Evolutionary conservation across 2,888 invertebrate genomes (phyloP).

Genomic region (Amiota minor): DNA sequence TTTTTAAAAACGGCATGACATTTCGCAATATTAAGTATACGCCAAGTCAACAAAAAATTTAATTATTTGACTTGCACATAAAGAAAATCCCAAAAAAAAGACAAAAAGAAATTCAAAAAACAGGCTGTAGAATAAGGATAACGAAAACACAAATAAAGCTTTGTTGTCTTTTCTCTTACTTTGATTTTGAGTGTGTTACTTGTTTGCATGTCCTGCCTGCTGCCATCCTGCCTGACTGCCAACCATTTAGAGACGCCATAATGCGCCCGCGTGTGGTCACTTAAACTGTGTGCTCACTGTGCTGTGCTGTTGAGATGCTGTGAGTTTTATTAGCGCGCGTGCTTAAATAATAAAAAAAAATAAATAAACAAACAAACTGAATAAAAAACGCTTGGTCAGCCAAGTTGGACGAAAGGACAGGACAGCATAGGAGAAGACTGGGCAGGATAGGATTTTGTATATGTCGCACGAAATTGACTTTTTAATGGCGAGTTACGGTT

Average conservation of each 20-base stretch:
- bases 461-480: slow-evolving; percentile 16
- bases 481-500: slow-evolving; percentile 28
- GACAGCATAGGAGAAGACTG: no score
- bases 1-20: no score
- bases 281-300: slow-evolving; percentile 31
- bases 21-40: no score
- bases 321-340: slow-evolving; percentile 59
- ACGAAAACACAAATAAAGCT: no score
- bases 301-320: slow-evolving; percentile 41
- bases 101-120: no score
- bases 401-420: neutral
- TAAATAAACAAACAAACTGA: neutral
- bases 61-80: no score
- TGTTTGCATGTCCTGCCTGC: neutral
- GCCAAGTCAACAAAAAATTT: no score
- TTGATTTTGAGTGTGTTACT: neutral
- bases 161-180: no score
- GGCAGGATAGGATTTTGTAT: neutral
- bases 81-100: no score
- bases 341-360: slow-evolving; percentile 53
- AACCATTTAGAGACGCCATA: no score
- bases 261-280: slow-evolving; percentile 37
- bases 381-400: neutral
- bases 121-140: no score
- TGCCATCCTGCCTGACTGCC: neutral